These are phyloP conservation scores for Macropus fuliginosus DNA, from an alignment of 2,797 vertebrate species.

Conservation along the genomic window DNA sequence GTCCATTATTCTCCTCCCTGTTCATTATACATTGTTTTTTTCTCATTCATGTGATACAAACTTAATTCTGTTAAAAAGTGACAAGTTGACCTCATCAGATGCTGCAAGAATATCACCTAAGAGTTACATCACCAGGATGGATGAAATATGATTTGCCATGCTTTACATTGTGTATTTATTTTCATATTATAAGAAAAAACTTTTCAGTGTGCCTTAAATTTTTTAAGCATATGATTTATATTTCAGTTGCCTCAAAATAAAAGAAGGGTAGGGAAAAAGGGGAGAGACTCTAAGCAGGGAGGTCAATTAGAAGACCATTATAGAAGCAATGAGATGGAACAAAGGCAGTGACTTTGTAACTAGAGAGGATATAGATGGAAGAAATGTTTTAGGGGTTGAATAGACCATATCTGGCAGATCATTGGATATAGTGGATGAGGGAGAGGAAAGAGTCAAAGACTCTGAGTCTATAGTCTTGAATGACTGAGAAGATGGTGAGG, in stretches of 20 bases:
- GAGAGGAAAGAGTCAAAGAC: neutral
- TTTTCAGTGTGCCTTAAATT: conserved; percentile 70
- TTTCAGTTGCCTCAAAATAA: conserved; percentile 24
- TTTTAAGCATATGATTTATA: conserved; percentile 67
- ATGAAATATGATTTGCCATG: conserved; percentile 58
- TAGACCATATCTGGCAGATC: neutral
- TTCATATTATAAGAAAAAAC: conserved; percentile 65
- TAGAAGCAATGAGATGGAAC: neutral
- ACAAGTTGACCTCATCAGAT: conserved; percentile 46
- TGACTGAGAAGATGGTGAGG: neutral
- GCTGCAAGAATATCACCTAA: neutral
- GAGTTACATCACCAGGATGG: conserved; percentile 51
- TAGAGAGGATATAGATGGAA: neutral
- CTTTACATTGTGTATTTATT: conserved; percentile 68
- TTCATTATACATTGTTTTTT: conserved; percentile 38
- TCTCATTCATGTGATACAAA: conserved; percentile 22
- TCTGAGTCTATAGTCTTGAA: neutral
- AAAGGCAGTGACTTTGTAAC: fast-evolving
- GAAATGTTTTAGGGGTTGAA: neutral
- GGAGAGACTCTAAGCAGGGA: neutral
- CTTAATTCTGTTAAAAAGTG: conserved; percentile 43
- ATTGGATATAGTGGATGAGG: neutral
- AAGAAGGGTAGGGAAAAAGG: neutral
- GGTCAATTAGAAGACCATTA: neutral
- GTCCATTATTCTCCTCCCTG: neutral